Evolutionary conservation across 2,797 vertebrate genomes (phyloP).

Genomic region (Urosaurus nigricauda): DNA sequence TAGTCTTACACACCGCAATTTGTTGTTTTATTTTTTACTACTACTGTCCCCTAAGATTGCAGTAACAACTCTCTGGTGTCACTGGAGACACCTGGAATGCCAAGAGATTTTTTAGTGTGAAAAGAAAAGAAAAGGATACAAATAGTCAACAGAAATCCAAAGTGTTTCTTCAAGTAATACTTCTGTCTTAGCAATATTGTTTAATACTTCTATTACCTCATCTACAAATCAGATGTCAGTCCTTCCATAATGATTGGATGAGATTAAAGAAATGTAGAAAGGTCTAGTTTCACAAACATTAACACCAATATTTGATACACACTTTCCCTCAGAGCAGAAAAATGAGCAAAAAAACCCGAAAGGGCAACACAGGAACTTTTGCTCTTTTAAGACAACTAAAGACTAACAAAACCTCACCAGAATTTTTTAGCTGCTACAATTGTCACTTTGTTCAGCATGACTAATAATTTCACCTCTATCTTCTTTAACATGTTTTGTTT

Average conservation of each 20-base stretch:
- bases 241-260: conserved; percentile 50
- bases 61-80: not conserved
- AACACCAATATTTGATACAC: conserved; percentile 55
- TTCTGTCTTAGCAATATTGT: too few relatives aligned
- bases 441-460: conserved; percentile 34
- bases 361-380: conserved; percentile 54
- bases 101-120: too few relatives aligned
- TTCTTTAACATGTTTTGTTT: conserved; percentile 48
- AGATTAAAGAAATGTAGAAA: conserved; percentile 47
- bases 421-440: conserved; percentile 35
- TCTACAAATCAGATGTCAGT: not conserved
- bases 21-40: not conserved
- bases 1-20: too few relatives aligned
- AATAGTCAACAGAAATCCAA: too few relatives aligned
- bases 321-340: conserved; percentile 32
- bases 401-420: not conserved
- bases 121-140: too few relatives aligned
- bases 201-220: too few relatives aligned
- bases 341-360: conserved; percentile 46
- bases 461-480: conserved; percentile 51
- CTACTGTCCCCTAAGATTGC: not conserved
- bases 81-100: not conserved
- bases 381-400: conserved; percentile 29
- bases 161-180: too few relatives aligned
- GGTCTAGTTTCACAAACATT: conserved; percentile 53